A percentile compares a stretch with the other conserved stretches of the same genome.
These are phyloP conservation scores for Graphium colonna DNA, from an alignment of 2,888 invertebrate genomes.

Conservation along the genomic window DNA sequence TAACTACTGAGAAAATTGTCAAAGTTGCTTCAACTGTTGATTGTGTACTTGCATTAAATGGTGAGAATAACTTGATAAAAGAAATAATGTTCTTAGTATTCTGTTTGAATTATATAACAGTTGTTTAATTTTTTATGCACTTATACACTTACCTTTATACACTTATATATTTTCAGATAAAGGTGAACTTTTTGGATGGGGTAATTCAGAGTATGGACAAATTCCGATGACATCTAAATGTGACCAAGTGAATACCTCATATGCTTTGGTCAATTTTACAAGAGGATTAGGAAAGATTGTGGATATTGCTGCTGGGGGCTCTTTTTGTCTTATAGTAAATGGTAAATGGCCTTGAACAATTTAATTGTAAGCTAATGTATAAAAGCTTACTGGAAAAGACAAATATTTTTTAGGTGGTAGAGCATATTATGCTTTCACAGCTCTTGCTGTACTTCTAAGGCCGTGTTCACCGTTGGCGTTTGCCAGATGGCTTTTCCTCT, in stretches of 20 bases:
- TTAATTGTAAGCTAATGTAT: too few species aligned
- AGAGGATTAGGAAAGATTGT: slow-evolving; percentile 86
- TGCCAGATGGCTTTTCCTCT: too few species aligned
- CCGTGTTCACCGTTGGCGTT: too few species aligned
- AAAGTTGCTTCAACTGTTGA: slow-evolving; percentile 90
- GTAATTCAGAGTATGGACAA: slow-evolving; percentile 96
- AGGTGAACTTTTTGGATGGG: slow-evolving; percentile 98
- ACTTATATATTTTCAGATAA: slow-evolving; percentile 79
- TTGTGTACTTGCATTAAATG: slow-evolving; percentile 93
- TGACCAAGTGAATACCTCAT: slow-evolving; percentile 88
- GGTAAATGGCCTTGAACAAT: slow-evolving; percentile 80
- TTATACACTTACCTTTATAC: too few species aligned
- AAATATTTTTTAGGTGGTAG: too few species aligned
- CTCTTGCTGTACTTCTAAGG: too few species aligned
- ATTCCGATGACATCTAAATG: slow-evolving; percentile 74
- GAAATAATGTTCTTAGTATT: background rate
- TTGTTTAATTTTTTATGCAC: too few species aligned
- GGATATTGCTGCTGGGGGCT: slow-evolving; percentile 92
- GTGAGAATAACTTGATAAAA: slow-evolving; percentile 52
- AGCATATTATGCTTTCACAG: too few species aligned
- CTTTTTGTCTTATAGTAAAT: slow-evolving; percentile 91
- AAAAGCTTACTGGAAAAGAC: too few species aligned
- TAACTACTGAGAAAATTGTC: slow-evolving; percentile 88
- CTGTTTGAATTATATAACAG: too few species aligned
- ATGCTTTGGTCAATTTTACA: slow-evolving; percentile 79